Base-by-base conservation (phyloP, 2,888 invertebrate species). In the Zygaena filipendulae region DNA sequence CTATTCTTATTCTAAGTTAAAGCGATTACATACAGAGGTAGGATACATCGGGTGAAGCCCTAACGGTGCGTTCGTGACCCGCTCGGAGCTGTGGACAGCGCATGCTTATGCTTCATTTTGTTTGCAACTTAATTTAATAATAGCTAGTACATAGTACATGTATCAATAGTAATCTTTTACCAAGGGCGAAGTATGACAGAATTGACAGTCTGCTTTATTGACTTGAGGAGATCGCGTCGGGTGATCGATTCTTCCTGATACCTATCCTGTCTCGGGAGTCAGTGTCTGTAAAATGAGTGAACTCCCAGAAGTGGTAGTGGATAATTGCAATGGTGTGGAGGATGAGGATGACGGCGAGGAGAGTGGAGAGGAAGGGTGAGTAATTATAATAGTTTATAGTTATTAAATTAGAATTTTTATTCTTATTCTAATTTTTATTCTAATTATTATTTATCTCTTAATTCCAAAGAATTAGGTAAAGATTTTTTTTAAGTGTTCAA, bases 91-190 rank as follows among this genome's bases (percentile, higher is more conserved):
- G 50, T 54, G 59, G 49, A 61, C 58, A 52, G 64, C 71, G 72
- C 72, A 69, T 74, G 71, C 71, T 68, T 69, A 61, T 55, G 53
- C 45, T 55, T 57, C 47, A 59, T 59, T 50, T 57, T 55, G 64
- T 66, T 63, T 60, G 58, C 59, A 61, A 63, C 63, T 66, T 64
- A 62, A 66, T 66, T 64, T 68, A 59, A 62, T 60, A 74, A 77
- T 77, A 79, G 77, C 75, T 79, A 79, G 77, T 79, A 77, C 4
- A 77, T 61, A 63, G 59, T 59, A 59, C 59, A 59, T 61, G 66
- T 69, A 64, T 64, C 69, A 66, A 64, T 56, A 58, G 64, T 72
- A 74, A 75, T 75, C 72, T 71, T 60, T 63, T 60, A 59, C 68
- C 77, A 77, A 79, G 79, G 77, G 70, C 72, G 58, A 50, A 55